Conservation (phyloP, 2,888 invertebrate genomes). For the Synanthedon andrenaeformis region DNA sequence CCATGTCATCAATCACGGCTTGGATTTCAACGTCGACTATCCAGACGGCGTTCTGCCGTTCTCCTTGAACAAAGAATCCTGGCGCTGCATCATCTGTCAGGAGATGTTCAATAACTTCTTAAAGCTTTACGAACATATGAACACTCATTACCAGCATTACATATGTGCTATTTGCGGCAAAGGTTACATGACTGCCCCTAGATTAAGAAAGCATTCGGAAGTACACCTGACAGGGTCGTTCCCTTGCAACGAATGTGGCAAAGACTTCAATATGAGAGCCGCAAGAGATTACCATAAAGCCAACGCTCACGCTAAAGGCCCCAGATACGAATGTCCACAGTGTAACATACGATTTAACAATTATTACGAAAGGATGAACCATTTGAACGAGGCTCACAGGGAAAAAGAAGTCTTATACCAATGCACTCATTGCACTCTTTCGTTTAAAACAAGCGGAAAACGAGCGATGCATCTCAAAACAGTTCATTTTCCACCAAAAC, state of each 20-base stretch:
- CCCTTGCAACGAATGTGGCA: constrained; percentile 47
- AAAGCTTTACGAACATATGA: constrained; percentile 60
- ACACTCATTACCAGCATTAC: constrained; percentile 54
- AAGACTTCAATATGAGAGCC: constrained; percentile 42
- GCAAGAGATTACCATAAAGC: constrained; percentile 53
- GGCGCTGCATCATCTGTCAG: constrained; percentile 46
- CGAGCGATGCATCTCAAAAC: constrained; percentile 41
- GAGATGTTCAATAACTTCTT: constrained; percentile 52
- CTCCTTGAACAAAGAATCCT: constrained; percentile 41
- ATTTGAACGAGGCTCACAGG: constrained; percentile 47
- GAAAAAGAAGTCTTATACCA: constrained; percentile 44
- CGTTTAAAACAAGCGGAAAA: constrained; percentile 53
- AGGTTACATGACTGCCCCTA: constrained; percentile 53
- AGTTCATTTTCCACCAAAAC: constrained; percentile 42
- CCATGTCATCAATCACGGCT: constrained; percentile 42
- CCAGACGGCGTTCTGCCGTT: constrained; percentile 57
- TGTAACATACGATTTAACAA: constrained; percentile 47
- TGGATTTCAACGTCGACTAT: constrained; percentile 32
- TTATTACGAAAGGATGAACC: constrained; percentile 52
- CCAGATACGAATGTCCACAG: constrained; percentile 53
- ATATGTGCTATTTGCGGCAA: constrained; percentile 58
- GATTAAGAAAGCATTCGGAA: constrained; percentile 55
- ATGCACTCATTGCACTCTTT: constrained; percentile 43
- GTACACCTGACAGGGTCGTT: constrained; percentile 51
- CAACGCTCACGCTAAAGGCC: constrained; percentile 41